These are phyloP conservation scores for Taxidea taxus DNA, from an alignment of 2,113 vertebrate species.

Conservation along the genomic window DNA sequence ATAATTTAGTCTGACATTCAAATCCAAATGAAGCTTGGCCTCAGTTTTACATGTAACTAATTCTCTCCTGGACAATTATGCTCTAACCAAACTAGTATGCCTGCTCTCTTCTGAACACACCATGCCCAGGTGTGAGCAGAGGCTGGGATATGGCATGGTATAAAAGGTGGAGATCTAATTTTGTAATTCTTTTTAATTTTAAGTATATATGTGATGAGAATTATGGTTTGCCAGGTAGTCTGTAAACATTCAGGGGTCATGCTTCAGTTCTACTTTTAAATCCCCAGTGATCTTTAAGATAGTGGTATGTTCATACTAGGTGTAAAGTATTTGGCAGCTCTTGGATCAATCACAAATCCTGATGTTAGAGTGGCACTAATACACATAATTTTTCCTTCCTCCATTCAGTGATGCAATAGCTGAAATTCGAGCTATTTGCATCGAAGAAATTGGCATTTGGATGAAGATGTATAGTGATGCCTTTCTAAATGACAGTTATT, in stretches of 20 bases:
- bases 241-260: not conserved
- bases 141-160: not conserved
- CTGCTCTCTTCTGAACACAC: constrained; percentile 31
- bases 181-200: constrained; percentile 44
- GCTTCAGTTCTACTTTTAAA: constrained; percentile 20
- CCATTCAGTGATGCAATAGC: constrained; percentile 95
- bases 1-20: constrained; percentile 41
- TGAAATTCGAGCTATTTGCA: constrained; percentile 98
- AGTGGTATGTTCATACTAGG: not conserved
- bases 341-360: not conserved
- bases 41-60: constrained; percentile 24
- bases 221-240: not conserved
- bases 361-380: constrained; percentile 3
- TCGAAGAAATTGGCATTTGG: constrained; percentile 99
- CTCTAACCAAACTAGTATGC: not conserved
- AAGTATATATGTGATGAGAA: constrained; percentile 16
- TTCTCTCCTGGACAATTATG: not conserved
- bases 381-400: constrained; percentile 7
- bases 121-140: not conserved
- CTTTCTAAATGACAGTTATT: constrained; percentile 99
- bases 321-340: not conserved
- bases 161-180: not conserved
- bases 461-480: constrained; percentile 99
- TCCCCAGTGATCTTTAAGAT: not conserved
- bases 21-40: constrained; percentile 15